A percentile compares a stretch with the other conserved stretches of the same genome.
These are phyloP conservation scores for Galerucella pusilla DNA, from an alignment of 2,888 invertebrate genomes.

Conservation along the genomic window DNA sequence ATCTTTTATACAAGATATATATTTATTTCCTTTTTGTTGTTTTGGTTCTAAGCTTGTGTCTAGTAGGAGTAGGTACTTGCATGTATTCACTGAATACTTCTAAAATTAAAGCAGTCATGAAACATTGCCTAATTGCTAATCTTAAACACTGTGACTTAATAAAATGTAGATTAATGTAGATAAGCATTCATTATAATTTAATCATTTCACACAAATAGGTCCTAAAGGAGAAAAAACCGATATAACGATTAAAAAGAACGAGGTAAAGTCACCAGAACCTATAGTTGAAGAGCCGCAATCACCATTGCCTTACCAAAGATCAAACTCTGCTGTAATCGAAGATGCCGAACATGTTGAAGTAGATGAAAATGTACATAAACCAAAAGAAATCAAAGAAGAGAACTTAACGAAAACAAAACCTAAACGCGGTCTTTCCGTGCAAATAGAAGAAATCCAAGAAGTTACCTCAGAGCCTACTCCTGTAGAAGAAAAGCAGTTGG, in stretches of 20 bases:
- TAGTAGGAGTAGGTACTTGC: slow-evolving; percentile 9
- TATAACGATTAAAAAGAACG: slow-evolving; percentile 50
- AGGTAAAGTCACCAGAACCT: slow-evolving; percentile 51
- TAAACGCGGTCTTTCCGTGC: slow-evolving; percentile 51
- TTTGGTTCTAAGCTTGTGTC: slow-evolving; percentile 9
- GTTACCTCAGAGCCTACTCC: slow-evolving; percentile 41
- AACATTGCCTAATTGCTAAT: slow-evolving; percentile 24
- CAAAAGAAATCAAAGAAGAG: slow-evolving; percentile 44
- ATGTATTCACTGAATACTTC: slow-evolving; percentile 16
- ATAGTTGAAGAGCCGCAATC: slow-evolving; percentile 56
- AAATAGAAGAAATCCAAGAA: slow-evolving; percentile 58
- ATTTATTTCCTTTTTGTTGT: slow-evolving; percentile 11
- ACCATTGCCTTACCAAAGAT: slow-evolving; percentile 43
- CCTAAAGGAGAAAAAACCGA: slow-evolving; percentile 52
- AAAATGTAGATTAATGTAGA: slow-evolving; percentile 5
- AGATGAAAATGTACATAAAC: slow-evolving; percentile 39
- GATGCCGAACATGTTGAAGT: slow-evolving; percentile 50
- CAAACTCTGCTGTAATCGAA: slow-evolving; percentile 50
- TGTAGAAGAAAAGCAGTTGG: slow-evolving; percentile 31
- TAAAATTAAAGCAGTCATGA: slow-evolving; percentile 26
- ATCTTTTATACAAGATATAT: background rate
- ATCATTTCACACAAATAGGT: slow-evolving; percentile 48
- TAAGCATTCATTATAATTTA: slow-evolving; percentile 12
- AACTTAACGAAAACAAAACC: slow-evolving; percentile 47
- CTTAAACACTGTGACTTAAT: slow-evolving; percentile 9